phyloP scores from a whole-genome alignment of 2,113 vertebrate genomes.

The Hemiprocne comata region DNA sequence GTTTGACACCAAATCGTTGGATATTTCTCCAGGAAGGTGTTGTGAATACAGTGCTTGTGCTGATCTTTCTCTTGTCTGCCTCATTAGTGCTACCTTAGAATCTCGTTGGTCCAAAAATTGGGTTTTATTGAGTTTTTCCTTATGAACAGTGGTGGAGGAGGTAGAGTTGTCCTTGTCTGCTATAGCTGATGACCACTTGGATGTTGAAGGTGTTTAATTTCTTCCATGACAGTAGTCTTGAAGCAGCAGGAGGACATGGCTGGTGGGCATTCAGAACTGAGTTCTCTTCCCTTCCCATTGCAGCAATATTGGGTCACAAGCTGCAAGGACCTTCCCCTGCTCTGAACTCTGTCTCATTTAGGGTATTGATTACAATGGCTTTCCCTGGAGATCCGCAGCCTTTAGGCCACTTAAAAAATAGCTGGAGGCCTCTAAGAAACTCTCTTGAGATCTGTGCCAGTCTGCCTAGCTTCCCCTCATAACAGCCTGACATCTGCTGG shows the following conservation, averaged over 20 bases:
- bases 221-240: not conserved
- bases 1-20: not conserved
- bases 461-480: not conserved
- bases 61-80: not conserved
- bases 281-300: not conserved
- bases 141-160: not conserved
- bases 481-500: not conserved
- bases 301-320: not conserved
- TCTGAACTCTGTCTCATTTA: not conserved
- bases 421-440: not conserved
- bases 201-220: not conserved
- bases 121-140: not conserved
- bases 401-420: not conserved
- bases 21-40: not conserved
- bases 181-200: not conserved
- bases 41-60: fast-evolving
- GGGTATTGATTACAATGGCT: not conserved
- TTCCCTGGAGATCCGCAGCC: not conserved
- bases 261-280: not conserved
- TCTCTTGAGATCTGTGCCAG: fast-evolving
- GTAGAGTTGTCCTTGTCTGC: not conserved
- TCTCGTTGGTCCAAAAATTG: not conserved
- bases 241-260: not conserved
- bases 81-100: not conserved
- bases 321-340: not conserved